Evolutionary conservation across 2,113 vertebrate species (phyloP).

Genomic region (Taxidea taxus): DNA sequence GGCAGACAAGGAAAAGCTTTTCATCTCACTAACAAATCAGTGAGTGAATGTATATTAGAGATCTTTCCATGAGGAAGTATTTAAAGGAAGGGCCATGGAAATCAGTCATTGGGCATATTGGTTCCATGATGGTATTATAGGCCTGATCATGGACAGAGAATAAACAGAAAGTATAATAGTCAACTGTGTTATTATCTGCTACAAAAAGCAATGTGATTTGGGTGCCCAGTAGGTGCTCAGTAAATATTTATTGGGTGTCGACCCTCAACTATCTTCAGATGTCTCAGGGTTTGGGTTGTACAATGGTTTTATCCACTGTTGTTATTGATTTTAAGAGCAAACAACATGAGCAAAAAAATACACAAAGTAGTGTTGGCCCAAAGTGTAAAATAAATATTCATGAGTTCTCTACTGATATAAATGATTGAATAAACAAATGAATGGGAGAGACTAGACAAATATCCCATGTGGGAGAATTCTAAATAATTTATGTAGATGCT

Average conservation of each 20-base stretch:
- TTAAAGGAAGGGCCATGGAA: neutral
- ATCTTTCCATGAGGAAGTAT: neutral
- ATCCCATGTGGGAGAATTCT: neutral
- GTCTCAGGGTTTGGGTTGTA: neutral
- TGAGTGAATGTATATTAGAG: neutral
- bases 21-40: neutral
- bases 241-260: neutral
- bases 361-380: neutral
- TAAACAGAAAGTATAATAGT: neutral
- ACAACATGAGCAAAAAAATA: neutral
- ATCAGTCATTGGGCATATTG: neutral
- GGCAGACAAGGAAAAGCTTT: neutral
- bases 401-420: neutral
- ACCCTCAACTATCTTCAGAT: neutral
- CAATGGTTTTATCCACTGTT: neutral
- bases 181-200: neutral
- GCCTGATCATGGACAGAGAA: neutral
- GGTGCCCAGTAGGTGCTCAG: neutral
- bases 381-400: neutral
- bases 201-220: neutral
- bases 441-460: neutral
- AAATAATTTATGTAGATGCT: neutral
- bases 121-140: neutral
- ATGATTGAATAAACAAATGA: neutral
- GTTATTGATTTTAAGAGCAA: neutral